These are phyloP conservation scores for Achroia grisella DNA, from an alignment of 1,140 invertebrate genomes.

Conservation along the genomic window DNA sequence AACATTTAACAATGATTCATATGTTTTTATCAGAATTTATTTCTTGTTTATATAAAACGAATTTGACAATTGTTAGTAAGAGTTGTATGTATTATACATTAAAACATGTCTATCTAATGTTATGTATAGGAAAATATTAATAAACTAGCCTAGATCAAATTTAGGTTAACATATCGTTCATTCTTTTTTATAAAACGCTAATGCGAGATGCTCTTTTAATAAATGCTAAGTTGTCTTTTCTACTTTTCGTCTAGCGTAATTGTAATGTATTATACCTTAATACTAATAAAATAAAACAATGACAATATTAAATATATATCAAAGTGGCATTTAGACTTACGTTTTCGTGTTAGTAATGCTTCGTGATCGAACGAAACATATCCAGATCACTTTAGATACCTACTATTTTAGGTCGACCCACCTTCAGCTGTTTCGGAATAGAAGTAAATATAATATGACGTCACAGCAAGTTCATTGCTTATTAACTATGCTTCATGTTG, in stretches of 20 bases:
- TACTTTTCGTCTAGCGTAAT: constrained; percentile 46
- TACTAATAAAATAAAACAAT: constrained; percentile 65
- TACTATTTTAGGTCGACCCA: constrained; percentile 33
- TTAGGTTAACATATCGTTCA: constrained; percentile 12
- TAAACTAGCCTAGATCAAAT: constrained; percentile 18
- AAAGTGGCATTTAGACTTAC: constrained; percentile 56
- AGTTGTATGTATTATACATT: constrained; percentile 27
- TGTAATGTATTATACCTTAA: constrained; percentile 58
- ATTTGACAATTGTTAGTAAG: constrained; percentile 30
- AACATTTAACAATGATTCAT: no score
- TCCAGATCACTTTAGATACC: constrained; percentile 42
- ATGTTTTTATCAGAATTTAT: no score
- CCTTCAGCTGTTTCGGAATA: constrained; percentile 26
- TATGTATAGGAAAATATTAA: constrained; percentile 21
- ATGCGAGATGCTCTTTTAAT: constrained; percentile 13
- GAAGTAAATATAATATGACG: neutral
- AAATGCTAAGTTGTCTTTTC: constrained; percentile 34
- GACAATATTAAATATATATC: constrained; percentile 68
- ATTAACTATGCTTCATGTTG: neutral
- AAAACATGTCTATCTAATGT: constrained; percentile 19
- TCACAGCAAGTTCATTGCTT: constrained; percentile 1
- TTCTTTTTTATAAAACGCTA: constrained; percentile 12
- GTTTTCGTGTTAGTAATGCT: constrained; percentile 57
- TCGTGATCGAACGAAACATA: constrained; percentile 46
- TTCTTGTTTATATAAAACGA: constrained; percentile 13